Evolutionary conservation across 1,140 invertebrate genomes (phyloP).

Genomic region (Asbolus verrucosus): DNA sequence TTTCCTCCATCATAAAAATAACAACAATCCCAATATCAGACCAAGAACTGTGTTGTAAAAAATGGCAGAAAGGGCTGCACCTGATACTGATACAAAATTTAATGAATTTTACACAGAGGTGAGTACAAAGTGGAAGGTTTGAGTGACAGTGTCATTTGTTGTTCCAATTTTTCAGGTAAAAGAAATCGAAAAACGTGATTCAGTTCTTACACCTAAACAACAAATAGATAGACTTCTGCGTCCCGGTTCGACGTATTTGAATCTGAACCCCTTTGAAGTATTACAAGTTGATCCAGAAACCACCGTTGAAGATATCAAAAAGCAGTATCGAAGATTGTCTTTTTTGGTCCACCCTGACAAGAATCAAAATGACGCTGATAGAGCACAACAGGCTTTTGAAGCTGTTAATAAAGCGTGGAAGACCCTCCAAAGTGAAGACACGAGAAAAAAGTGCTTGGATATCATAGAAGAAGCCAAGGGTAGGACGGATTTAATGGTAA

Average conservation of each 20-base stretch:
- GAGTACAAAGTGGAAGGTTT: slow-evolving; percentile 55
- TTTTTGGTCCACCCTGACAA: slow-evolving; percentile 99
- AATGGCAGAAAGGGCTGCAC: slow-evolving; percentile 1
- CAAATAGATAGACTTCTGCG: slow-evolving; percentile 93
- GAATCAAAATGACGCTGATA: slow-evolving; percentile 95
- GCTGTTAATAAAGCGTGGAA: slow-evolving; percentile 98
- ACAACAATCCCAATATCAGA: slow-evolving; percentile 44
- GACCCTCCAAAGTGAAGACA: slow-evolving; percentile 94
- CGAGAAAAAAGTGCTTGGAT: slow-evolving; percentile 93
- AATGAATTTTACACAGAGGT: slow-evolving; percentile 78
- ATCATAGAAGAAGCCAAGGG: slow-evolving; percentile 97
- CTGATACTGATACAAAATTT: slow-evolving; percentile 72
- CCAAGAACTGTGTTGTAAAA: neutral
- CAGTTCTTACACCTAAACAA: slow-evolving; percentile 91
- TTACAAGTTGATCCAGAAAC: slow-evolving; percentile 93
- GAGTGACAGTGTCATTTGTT: slow-evolving; percentile 40
- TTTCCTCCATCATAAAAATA: slow-evolving; percentile 33
- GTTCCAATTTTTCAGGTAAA: slow-evolving; percentile 81
- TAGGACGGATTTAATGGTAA: slow-evolving; percentile 92
- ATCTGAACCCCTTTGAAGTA: slow-evolving; percentile 96
- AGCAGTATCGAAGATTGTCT: slow-evolving; percentile 95
- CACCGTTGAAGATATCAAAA: slow-evolving; percentile 92
- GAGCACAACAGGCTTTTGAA: slow-evolving; percentile 95
- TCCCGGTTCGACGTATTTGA: slow-evolving; percentile 96
- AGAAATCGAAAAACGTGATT: slow-evolving; percentile 93